These are phyloP conservation scores for Drosophila setosimentum DNA, from an alignment of 2,888 invertebrate genomes.

Conservation along the genomic window DNA sequence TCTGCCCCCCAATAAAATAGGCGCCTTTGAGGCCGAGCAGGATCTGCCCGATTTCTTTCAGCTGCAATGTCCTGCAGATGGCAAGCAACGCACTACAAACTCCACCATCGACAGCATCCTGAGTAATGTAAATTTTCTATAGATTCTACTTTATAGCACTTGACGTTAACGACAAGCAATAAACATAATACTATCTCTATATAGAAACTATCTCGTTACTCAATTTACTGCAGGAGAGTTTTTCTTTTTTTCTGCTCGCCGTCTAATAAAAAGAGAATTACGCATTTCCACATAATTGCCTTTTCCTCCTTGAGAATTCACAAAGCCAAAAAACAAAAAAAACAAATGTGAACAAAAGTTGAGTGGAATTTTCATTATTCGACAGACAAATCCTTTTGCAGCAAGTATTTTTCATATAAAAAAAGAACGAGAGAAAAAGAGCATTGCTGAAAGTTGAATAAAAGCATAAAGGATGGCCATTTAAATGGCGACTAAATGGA, in stretches of 20 bases:
- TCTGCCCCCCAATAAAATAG: constrained; percentile 69
- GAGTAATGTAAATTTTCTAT: constrained; percentile 75
- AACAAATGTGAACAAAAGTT: neutral
- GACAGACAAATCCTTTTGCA: constrained; percentile 8
- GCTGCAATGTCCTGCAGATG: constrained; percentile 69
- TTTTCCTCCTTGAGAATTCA: constrained; percentile 12
- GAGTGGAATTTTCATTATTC: constrained; percentile 4
- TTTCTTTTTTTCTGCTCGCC: constrained; percentile 6
- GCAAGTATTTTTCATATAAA: constrained; percentile 2
- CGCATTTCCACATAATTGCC: constrained; percentile 41
- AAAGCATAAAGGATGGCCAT: neutral
- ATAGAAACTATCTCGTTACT: neutral
- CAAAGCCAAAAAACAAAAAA: neutral
- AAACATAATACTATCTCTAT: constrained; percentile 41
- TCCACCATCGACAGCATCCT: constrained; percentile 76
- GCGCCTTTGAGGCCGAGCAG: constrained; percentile 66
- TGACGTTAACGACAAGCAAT: constrained; percentile 48
- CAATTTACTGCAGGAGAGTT: constrained; percentile 9
- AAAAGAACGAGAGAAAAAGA: neutral
- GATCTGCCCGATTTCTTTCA: constrained; percentile 81
- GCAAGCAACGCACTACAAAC: constrained; percentile 48
- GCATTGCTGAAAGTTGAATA: neutral
- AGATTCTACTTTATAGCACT: constrained; percentile 29
- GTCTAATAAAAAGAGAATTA: constrained; percentile 21
- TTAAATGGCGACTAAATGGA: neutral